A percentile compares a stretch with the other conserved stretches of the same genome.
phyloP scores from a whole-genome alignment of 2,797 vertebrate species.

The Pangasius mekongensis region DNA sequence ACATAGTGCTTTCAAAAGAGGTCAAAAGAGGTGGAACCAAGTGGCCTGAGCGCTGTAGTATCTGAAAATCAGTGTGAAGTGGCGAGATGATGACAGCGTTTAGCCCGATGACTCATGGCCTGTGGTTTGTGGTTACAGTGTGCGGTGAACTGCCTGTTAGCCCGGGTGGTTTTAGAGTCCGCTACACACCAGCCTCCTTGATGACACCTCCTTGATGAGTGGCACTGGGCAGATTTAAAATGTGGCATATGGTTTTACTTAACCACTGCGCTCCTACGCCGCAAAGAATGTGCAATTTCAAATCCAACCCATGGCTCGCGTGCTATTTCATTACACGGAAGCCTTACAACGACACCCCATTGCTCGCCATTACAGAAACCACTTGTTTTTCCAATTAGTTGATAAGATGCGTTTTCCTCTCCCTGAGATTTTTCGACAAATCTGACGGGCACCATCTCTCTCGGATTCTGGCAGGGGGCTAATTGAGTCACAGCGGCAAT shows the following conservation, averaged over 20 bases:
- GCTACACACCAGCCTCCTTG: not conserved
- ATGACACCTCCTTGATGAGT: slow-evolving; percentile 17
- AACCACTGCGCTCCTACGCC: slow-evolving; percentile 1
- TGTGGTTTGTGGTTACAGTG: slow-evolving; percentile 45
- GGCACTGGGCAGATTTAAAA: slow-evolving; percentile 15
- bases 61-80: slow-evolving; percentile 27
- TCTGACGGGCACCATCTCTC: slow-evolving; percentile 39
- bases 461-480: slow-evolving; percentile 55
- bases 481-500: slow-evolving; percentile 64
- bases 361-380: slow-evolving; percentile 31
- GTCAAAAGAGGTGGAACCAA: not conserved
- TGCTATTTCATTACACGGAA: not conserved
- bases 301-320: not conserved
- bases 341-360: slow-evolving; percentile 29
- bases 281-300: not conserved
- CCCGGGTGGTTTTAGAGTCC: slow-evolving; percentile 29
- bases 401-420: slow-evolving; percentile 41
- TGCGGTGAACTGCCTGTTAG: slow-evolving; percentile 34
- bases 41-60: not conserved
- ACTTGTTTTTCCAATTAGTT: slow-evolving; percentile 49
- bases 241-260: slow-evolving; percentile 28
- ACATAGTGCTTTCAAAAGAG: not conserved
- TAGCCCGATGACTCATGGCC: slow-evolving; percentile 35
- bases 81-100: slow-evolving; percentile 27
- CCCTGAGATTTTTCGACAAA: not conserved